Percentiles rank a stretch among this genome's conserved stretches.
These are phyloP conservation scores for Triplophysa tibetana DNA, from an alignment of 2,113 vertebrate genomes.

Conservation along the genomic window DNA sequence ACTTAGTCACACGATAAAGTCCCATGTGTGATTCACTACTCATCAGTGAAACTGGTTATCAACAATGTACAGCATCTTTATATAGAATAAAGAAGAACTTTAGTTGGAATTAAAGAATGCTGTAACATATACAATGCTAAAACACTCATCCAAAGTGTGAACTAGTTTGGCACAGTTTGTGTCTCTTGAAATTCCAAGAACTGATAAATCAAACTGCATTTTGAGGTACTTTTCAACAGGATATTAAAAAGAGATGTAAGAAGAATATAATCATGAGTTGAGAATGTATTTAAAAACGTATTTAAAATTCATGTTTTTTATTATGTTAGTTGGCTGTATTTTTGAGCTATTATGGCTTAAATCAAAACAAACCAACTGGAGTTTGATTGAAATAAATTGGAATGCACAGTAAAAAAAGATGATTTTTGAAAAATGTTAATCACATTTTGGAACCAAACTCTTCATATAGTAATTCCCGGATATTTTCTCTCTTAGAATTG, in stretches of 20 bases:
- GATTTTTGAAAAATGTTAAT: no score
- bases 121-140: not conserved
- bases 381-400: no score
- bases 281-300: no score
- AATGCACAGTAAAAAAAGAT: no score
- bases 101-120: not conserved
- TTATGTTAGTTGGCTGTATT: no score
- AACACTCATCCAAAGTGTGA: not conserved
- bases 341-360: no score
- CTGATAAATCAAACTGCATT: not conserved
- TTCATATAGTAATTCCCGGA: no score
- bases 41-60: slow-evolving; percentile 40
- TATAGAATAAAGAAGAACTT: no score
- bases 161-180: not conserved
- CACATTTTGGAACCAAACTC: no score
- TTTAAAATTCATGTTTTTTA: no score
- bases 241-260: not conserved
- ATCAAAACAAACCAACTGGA: no score
- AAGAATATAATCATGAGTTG: not conserved
- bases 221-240: not conserved
- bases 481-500: not conserved
- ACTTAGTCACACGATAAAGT: slow-evolving; percentile 57
- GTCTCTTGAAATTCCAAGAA: not conserved
- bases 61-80: slow-evolving; percentile 16
- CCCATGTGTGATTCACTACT: slow-evolving; percentile 53